Percentiles rank a stretch among this genome's conserved stretches.
Evolutionary conservation across 53 echinoderm and acorn worm species (phyloP).

Genomic region (Paracentrotus lividus): DNA sequence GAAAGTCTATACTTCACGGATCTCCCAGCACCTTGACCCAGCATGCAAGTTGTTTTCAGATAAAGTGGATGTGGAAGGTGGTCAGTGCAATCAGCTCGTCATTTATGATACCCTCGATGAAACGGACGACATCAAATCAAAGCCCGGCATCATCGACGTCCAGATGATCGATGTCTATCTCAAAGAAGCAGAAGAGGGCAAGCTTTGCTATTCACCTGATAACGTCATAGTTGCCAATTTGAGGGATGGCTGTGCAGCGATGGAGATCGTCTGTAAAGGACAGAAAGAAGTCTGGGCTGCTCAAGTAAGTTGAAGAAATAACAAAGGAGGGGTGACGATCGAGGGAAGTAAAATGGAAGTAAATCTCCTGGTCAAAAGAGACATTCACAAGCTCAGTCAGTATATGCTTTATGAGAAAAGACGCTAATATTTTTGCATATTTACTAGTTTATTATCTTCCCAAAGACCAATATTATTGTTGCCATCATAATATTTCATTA

Average conservation of each 20-base stretch:
- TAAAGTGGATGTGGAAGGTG: constrained; percentile 16
- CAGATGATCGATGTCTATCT: constrained; percentile 26
- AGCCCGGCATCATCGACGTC: constrained; percentile 21
- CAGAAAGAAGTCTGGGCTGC: constrained; percentile 24
- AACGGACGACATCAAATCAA: constrained; percentile 7
- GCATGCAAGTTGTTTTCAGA: constrained; percentile 9
- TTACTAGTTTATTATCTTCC: too few species aligned
- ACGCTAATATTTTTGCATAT: too few species aligned
- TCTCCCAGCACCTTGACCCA: constrained; percentile 8
- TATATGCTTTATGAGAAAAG: too few species aligned
- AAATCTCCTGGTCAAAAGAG: background rate
- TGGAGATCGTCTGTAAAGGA: constrained; percentile 7
- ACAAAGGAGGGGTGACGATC: background rate
- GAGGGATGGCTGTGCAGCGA: constrained; percentile 34
- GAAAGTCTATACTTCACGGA: constrained; percentile 16
- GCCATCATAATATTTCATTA: too few species aligned
- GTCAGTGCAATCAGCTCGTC: constrained; percentile 4
- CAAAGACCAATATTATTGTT: too few species aligned
- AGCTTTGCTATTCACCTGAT: constrained; percentile 48
- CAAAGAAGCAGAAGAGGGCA: constrained; percentile 29
- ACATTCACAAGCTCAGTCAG: background rate
- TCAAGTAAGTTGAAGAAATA: background rate
- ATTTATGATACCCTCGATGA: constrained; percentile 45
- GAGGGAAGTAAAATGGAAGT: background rate
- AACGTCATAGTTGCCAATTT: background rate